phyloP scores from a whole-genome alignment of 2,797 vertebrate genomes.

The Echiichthys vipera region DNA sequence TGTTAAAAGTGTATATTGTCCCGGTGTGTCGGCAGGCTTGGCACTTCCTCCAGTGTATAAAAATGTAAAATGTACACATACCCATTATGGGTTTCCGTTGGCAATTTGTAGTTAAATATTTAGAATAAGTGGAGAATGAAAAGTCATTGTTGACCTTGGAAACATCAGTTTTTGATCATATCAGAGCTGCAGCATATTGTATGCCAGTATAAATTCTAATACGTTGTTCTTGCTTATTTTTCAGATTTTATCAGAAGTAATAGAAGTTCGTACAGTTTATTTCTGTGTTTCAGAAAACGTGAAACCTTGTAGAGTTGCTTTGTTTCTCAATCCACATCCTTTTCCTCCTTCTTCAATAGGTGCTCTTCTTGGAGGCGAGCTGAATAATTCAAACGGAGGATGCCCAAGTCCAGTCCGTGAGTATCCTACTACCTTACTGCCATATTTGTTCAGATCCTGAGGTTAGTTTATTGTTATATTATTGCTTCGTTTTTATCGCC shows the following conservation, averaged over 20 bases:
- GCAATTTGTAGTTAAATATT: background rate
- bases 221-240: background rate
- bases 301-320: background rate
- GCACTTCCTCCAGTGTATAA: background rate
- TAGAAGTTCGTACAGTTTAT: background rate
- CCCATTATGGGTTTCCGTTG: background rate
- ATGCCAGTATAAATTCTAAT: background rate
- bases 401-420: slow-evolving; percentile 98
- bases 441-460: slow-evolving; percentile 18
- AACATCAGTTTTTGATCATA: background rate
- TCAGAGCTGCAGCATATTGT: background rate
- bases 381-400: slow-evolving; percentile 94
- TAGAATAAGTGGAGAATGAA: background rate
- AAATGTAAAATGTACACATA: background rate
- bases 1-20: background rate
- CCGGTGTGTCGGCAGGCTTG: background rate
- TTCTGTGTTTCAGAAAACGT: background rate
- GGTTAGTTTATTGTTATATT: slow-evolving; percentile 6
- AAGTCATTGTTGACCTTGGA: background rate
- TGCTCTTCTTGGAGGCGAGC: slow-evolving; percentile 94
- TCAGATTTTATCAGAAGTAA: background rate
- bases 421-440: slow-evolving; percentile 62
- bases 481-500: background rate
- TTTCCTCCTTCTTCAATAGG: slow-evolving; percentile 73
- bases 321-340: background rate